Conservation (phyloP, 2,797 vertebrate species). For the Lagocephalus sceleratus region DNA sequence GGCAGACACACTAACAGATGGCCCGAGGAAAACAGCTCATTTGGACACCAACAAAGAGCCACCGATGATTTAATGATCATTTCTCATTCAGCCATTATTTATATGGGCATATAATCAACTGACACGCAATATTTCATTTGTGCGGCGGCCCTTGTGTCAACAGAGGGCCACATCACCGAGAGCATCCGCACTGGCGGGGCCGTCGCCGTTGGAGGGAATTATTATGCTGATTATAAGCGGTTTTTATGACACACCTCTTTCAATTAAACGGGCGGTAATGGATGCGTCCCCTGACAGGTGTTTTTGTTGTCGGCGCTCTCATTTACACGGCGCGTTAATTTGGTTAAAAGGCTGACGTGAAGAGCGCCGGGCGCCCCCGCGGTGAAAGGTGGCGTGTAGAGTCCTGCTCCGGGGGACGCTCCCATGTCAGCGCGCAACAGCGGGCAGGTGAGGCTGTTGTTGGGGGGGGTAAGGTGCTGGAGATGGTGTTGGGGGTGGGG, state of each 20-base stretch:
- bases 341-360: conserved; percentile 35
- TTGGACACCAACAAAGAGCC: conserved; percentile 71
- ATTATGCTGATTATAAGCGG: conserved; percentile 46
- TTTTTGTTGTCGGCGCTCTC: conserved; percentile 47
- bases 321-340: conserved; percentile 64
- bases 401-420: conserved; percentile 25
- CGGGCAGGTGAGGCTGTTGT: conserved; percentile 26
- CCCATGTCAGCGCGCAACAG: conserved; percentile 42
- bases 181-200: conserved; percentile 11
- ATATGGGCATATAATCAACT: conserved; percentile 75
- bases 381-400: conserved; percentile 23
- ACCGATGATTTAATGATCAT: conserved; percentile 71
- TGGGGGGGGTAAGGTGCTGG: neutral
- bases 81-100: conserved; percentile 73
- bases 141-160: conserved; percentile 43
- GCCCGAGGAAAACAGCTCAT: conserved; percentile 62
- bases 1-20: conserved; percentile 64
- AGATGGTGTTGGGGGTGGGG: neutral
- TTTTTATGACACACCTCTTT: conserved; percentile 53
- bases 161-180: conserved; percentile 31
- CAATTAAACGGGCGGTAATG: conserved; percentile 56
- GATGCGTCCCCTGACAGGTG: conserved; percentile 54
- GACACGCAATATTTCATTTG: conserved; percentile 67
- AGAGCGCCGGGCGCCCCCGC: conserved; percentile 37
- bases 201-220: conserved; percentile 6